phyloP scores from a whole-genome alignment of 2,113 vertebrate species.

The Datnioides undecimradiatus region DNA sequence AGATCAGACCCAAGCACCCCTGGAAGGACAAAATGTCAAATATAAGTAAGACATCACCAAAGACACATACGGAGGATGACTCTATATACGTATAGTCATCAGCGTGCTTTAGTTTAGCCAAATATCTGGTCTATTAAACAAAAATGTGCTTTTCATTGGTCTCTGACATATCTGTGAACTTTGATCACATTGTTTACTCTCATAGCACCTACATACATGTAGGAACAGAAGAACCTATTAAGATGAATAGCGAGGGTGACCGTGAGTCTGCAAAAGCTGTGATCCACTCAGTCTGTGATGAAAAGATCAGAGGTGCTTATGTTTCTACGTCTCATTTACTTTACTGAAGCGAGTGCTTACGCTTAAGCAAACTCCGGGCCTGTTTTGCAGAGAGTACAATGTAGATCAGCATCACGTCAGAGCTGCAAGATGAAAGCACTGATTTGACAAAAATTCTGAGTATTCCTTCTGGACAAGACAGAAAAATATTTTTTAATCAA shows the following conservation, averaged over 20 bases:
- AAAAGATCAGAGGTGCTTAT: conserved; percentile 27
- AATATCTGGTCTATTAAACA: not conserved
- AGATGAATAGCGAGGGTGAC: not conserved
- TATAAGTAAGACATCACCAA: conserved; percentile 2
- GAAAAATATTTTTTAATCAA: conserved; percentile 60
- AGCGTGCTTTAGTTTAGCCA: not conserved
- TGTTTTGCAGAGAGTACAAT: conserved; percentile 38
- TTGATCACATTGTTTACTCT: not conserved
- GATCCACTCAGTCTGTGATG: conserved; percentile 7
- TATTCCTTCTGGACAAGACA: conserved; percentile 32
- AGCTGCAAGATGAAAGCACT: conserved; percentile 50
- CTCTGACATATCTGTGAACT: not conserved
- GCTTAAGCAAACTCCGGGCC: conserved; percentile 18
- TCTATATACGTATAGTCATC: not conserved
- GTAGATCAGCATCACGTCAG: conserved; percentile 34
- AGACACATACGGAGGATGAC: not conserved
- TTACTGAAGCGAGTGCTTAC: conserved; percentile 13
- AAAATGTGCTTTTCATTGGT: not conserved
- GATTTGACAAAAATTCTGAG: conserved; percentile 40
- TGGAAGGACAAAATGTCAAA: conserved; percentile 69
- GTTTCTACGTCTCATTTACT: conserved; percentile 10
- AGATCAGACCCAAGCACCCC: conserved; percentile 97
- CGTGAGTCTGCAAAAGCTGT: conserved; percentile 5
- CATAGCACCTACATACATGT: not conserved
- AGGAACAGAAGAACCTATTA: not conserved